Conservation (phyloP, 1,140 invertebrate genomes). For the Apolygus lucorum region DNA sequence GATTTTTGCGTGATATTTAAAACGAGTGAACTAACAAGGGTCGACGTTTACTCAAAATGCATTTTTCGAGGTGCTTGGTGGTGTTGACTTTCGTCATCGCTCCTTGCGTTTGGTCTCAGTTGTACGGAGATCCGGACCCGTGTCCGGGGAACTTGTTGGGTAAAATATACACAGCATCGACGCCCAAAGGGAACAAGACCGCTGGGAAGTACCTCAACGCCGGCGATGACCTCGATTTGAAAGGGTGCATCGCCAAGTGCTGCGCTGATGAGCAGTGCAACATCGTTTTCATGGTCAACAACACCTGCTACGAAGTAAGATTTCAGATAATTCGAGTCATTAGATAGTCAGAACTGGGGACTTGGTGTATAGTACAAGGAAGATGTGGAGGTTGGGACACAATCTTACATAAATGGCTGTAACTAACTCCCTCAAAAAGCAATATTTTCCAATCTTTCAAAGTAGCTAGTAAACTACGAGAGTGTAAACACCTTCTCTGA, state of each 20-base stretch:
- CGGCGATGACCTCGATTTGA: slow-evolving; percentile 44
- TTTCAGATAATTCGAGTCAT: slow-evolving; percentile 7
- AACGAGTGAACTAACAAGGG: background rate
- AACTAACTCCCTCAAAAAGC: background rate
- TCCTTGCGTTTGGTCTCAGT: background rate
- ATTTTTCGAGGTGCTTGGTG: background rate
- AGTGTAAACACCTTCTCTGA: no score
- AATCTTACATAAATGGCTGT: background rate
- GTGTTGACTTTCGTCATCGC: background rate
- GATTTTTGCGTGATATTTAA: background rate
- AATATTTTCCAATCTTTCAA: background rate
- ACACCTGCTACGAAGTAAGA: slow-evolving; percentile 61
- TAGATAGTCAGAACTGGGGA: background rate
- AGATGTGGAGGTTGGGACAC: background rate
- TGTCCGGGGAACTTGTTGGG: slow-evolving; percentile 9
- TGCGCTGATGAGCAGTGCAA: slow-evolving; percentile 58
- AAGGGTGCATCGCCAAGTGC: slow-evolving; percentile 61
- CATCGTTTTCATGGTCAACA: slow-evolving; percentile 65
- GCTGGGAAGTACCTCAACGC: slow-evolving; percentile 52
- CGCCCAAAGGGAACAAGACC: slow-evolving; percentile 47
- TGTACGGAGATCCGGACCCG: background rate
- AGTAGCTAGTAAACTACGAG: background rate
- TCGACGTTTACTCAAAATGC: background rate
- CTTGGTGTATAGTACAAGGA: background rate
- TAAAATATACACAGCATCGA: slow-evolving; percentile 29